These are phyloP conservation scores for Megaptera novaeangliae DNA, from an alignment of 2,113 vertebrate genomes.

Conservation along the genomic window DNA sequence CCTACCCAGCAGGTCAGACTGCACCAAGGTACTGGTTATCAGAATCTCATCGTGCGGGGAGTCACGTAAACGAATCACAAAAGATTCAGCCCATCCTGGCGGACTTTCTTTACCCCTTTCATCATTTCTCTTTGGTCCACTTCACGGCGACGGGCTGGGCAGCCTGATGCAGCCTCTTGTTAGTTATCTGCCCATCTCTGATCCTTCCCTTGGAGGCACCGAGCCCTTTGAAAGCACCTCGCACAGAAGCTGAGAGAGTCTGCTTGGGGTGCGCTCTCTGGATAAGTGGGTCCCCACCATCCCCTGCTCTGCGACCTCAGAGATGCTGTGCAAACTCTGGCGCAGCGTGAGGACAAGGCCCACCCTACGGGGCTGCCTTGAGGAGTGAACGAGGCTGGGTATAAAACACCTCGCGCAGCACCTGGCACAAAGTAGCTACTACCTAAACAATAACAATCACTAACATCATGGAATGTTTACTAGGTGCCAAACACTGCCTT, in stretches of 20 bases:
- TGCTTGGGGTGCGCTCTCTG: rapidly evolving
- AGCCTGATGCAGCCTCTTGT: rapidly evolving
- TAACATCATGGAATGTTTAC: neutral
- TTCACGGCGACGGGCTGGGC: neutral
- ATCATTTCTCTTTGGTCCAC: neutral
- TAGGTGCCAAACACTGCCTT: neutral
- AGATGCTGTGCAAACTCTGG: neutral
- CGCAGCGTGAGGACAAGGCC: neutral
- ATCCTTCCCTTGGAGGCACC: neutral
- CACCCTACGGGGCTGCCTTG: no score
- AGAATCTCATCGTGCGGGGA: no score
- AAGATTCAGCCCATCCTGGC: neutral
- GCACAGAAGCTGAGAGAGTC: neutral
- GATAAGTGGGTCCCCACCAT: rapidly evolving
- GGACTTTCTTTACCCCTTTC: neutral
- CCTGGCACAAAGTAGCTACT: neutral
- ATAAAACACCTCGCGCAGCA: rapidly evolving
- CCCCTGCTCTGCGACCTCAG: no score
- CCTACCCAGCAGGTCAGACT: neutral
- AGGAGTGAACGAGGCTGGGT: rapidly evolving
- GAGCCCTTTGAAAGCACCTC: neutral
- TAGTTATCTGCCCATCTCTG: neutral
- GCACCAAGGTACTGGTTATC: neutral
- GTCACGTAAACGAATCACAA: neutral
- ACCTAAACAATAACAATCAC: rapidly evolving